Conservation (phyloP, 2,797 vertebrate species). For the Poeciliopsis paucimaculata region DNA sequence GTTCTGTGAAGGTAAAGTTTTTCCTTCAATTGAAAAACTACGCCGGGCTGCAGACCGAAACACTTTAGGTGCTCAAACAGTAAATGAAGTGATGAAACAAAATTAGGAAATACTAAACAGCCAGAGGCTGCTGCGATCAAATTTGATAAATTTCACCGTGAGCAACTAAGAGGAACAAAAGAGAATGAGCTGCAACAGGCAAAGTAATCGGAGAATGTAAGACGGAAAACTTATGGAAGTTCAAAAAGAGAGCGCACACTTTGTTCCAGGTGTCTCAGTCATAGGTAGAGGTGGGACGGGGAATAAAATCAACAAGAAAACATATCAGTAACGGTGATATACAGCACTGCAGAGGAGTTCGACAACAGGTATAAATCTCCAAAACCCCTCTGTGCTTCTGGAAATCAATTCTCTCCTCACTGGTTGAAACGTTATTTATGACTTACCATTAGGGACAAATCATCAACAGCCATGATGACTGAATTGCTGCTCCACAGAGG, state of each 20-base stretch:
- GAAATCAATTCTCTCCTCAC: conserved; percentile 74
- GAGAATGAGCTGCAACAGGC: conserved; percentile 29
- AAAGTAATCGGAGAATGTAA: conserved; percentile 45
- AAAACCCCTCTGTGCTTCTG: conserved; percentile 62
- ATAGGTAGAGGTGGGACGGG: conserved; percentile 30
- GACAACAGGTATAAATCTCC: conserved; percentile 69
- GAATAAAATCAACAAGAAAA: conserved; percentile 55
- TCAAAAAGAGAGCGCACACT: conserved; percentile 46
- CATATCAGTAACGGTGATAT: conserved; percentile 66
- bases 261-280: conserved; percentile 31
- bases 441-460: conserved; percentile 65
- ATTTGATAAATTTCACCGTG: conserved; percentile 30
- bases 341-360: conserved; percentile 54
- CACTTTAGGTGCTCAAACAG: conserved; percentile 27
- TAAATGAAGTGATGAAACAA: conserved; percentile 43
- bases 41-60: conserved; percentile 26
- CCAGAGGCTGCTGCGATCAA: conserved; percentile 23
- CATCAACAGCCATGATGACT: conserved; percentile 62
- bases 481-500: conserved; percentile 38
- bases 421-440: conserved; percentile 74
- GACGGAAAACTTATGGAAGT: conserved; percentile 35
- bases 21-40: conserved; percentile 1
- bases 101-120: conserved; percentile 55
- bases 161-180: conserved; percentile 7
- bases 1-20: not conserved